Conservation (phyloP, 2,888 invertebrate species). For the Agriotes lineatus region DNA sequence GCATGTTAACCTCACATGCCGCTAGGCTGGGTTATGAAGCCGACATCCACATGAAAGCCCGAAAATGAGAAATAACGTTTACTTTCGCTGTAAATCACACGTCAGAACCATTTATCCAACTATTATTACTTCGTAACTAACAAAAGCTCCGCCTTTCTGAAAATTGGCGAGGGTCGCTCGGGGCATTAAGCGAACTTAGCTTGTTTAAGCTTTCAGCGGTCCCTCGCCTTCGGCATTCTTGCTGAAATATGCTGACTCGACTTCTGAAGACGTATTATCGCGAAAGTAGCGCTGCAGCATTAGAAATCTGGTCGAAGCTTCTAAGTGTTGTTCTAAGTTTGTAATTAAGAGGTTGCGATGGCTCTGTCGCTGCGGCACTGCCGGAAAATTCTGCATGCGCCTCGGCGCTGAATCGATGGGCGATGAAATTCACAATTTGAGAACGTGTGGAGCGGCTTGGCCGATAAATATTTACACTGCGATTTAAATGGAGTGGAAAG, state of each 20-base stretch:
- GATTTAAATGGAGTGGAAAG: too few relatives aligned
- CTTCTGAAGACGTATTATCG: constrained; percentile 26
- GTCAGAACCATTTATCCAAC: constrained; percentile 24
- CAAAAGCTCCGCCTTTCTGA: constrained; percentile 21
- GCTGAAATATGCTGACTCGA: constrained; percentile 35
- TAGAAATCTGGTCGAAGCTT: constrained; percentile 9
- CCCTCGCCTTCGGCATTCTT: constrained; percentile 28
- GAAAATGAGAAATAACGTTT: constrained; percentile 23
- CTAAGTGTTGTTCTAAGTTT: constrained; percentile 11
- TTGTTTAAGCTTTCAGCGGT: constrained; percentile 31
- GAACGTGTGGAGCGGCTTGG: too few relatives aligned
- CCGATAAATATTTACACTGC: too few relatives aligned
- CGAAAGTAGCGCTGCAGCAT: constrained; percentile 5
- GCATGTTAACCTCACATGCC: too few relatives aligned
- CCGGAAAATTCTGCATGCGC: neutral
- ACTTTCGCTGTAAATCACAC: constrained; percentile 22
- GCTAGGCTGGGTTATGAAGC: neutral
- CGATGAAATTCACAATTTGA: too few relatives aligned
- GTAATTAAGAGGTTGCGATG: constrained; percentile 20
- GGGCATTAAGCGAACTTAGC: constrained; percentile 32
- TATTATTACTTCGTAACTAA: constrained; percentile 30
- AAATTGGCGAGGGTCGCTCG: constrained; percentile 31
- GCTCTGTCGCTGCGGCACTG: neutral
- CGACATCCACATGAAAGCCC: constrained; percentile 1
- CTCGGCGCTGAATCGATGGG: too few relatives aligned